A percentile compares a stretch with the other conserved stretches of the same genome.
These are phyloP conservation scores for Erynnis tages DNA, from an alignment of 2,888 invertebrate genomes.

Conservation along the genomic window DNA sequence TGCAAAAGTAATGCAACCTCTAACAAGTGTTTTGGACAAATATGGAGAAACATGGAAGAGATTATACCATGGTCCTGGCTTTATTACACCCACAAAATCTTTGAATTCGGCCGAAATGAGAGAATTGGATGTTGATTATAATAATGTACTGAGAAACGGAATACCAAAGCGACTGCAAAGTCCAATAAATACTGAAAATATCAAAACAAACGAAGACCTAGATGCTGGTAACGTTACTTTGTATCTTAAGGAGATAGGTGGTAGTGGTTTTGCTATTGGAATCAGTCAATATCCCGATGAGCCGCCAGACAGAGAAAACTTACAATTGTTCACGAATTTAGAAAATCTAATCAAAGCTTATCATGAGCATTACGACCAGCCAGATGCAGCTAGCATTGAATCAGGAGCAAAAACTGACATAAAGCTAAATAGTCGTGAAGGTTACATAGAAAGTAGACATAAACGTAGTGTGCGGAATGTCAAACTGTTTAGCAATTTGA, in stretches of 20 bases:
- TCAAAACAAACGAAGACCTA: constrained; percentile 36
- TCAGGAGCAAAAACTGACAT: background rate
- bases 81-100: constrained; percentile 48
- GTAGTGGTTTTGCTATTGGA: constrained; percentile 64
- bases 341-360: constrained; percentile 59
- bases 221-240: constrained; percentile 57
- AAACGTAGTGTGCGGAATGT: constrained; percentile 39
- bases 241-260: constrained; percentile 61
- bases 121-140: constrained; percentile 53
- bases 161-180: constrained; percentile 61
- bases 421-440: background rate
- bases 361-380: constrained; percentile 47
- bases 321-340: constrained; percentile 60
- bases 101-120: constrained; percentile 63
- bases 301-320: constrained; percentile 59
- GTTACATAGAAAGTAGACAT: background rate
- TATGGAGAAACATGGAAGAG: constrained; percentile 48
- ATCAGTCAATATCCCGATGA: constrained; percentile 64
- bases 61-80: constrained; percentile 43
- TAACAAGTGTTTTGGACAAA: constrained; percentile 40
- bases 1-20: constrained; percentile 23
- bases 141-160: constrained; percentile 47
- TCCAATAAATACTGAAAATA: constrained; percentile 52
- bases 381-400: background rate
- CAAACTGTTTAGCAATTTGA: constrained; percentile 49